Evolutionary conservation across 2,888 invertebrate genomes (phyloP).

Genomic region (Acheta domesticus): DNA sequence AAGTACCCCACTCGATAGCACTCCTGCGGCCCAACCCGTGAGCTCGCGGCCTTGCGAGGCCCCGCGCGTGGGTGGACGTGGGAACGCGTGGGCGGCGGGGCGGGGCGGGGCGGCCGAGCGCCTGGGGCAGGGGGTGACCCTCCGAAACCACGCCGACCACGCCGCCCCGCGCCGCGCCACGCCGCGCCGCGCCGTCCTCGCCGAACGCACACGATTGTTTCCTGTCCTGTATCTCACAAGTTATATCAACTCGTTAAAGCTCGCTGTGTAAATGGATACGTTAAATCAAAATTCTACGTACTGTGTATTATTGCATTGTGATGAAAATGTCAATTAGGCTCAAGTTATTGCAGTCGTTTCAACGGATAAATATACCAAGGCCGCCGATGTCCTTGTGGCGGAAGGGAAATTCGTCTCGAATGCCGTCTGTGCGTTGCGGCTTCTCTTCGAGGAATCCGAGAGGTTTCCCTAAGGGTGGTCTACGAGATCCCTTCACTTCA

Average conservation of each 20-base stretch:
- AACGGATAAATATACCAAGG: neutral
- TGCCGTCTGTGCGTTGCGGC: neutral
- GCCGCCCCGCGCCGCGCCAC: neutral
- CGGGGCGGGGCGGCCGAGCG: neutral
- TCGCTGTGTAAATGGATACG: neutral
- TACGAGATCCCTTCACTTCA: no score
- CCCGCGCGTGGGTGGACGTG: neutral
- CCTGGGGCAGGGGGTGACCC: neutral
- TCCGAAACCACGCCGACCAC: no score
- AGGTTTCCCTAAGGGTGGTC: no score
- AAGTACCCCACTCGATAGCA: neutral
- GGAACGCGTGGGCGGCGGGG: neutral
- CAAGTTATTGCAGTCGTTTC: neutral
- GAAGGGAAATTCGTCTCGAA: neutral
- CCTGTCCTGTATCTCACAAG: neutral
- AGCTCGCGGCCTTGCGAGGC: no score
- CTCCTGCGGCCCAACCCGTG: no score
- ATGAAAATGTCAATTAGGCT: conserved; percentile 18
- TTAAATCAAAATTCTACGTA: conserved; percentile 9
- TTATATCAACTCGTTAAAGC: conserved; percentile 18
- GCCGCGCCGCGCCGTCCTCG: neutral
- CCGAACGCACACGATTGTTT: neutral
- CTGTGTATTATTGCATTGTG: neutral
- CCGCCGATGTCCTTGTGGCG: conserved; percentile 4
- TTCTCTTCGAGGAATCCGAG: neutral